Evolutionary conservation across 2,113 vertebrate genomes (phyloP).

Genomic region (Eretmodus cyanostictus): DNA sequence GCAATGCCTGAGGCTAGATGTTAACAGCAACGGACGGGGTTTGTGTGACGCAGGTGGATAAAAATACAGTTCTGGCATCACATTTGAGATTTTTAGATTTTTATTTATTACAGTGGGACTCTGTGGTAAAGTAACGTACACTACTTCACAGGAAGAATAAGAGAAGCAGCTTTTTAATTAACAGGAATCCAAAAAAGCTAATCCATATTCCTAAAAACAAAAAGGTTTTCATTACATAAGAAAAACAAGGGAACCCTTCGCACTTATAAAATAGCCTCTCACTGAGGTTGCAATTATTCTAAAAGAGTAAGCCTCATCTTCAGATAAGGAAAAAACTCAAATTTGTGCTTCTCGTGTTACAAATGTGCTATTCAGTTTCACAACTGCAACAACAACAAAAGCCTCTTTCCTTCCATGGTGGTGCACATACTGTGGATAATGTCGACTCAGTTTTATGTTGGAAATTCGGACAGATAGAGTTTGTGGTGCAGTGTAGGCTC

Average conservation of each 20-base stretch:
- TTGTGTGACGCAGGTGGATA: slow-evolving; percentile 1
- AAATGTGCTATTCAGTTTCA: neutral
- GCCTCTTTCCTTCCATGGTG: neutral
- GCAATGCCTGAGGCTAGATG: neutral
- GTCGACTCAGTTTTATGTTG: neutral
- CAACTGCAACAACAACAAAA: neutral
- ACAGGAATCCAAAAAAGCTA: neutral
- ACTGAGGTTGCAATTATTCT: neutral
- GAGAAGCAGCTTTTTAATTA: neutral
- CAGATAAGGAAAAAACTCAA: neutral
- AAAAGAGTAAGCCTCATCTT: neutral
- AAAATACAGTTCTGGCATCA: neutral
- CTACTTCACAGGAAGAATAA: neutral
- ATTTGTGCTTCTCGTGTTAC: slow-evolving; percentile 2
- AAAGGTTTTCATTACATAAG: neutral
- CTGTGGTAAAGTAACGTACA: neutral
- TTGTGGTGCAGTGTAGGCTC: neutral
- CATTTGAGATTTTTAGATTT: neutral
- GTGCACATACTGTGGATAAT: neutral
- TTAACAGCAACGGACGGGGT: neutral
- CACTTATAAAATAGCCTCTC: neutral
- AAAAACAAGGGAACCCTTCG: neutral
- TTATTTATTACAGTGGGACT: neutral
- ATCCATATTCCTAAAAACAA: neutral
- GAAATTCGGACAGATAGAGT: neutral